Conservation (phyloP, 2,888 invertebrate species). For the Tanytarsus gracilentus region DNA sequence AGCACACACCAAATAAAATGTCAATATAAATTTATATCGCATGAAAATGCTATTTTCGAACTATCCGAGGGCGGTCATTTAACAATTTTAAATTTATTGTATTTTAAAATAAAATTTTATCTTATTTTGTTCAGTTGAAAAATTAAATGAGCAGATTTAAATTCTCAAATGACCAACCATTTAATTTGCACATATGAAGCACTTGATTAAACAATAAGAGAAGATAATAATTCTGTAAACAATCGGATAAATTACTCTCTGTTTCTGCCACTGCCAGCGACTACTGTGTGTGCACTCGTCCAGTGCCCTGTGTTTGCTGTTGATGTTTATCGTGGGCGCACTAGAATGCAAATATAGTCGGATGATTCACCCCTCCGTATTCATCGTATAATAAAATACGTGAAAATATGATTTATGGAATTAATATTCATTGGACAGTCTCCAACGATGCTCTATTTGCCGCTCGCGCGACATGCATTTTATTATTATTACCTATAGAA, state of each 20-base stretch:
- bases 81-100: too few relatives aligned
- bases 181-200: neutral
- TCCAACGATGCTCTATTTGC: slow-evolving; percentile 10
- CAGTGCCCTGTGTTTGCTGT: neutral
- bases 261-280: neutral
- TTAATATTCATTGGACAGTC: slow-evolving; percentile 27
- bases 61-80: too few relatives aligned
- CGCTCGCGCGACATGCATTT: slow-evolving; percentile 5
- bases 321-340: neutral
- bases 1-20: slow-evolving; percentile 9
- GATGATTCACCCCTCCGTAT: slow-evolving; percentile 15
- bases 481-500: too few relatives aligned
- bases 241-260: slow-evolving; percentile 26
- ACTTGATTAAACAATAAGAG: slow-evolving; percentile 27
- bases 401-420: slow-evolving; percentile 26
- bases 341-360: too few relatives aligned
- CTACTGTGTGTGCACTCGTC: neutral
- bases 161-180: too few relatives aligned
- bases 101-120: too few relatives aligned
- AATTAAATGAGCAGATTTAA: too few relatives aligned
- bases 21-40: slow-evolving; percentile 17
- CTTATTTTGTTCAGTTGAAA: too few relatives aligned
- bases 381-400: neutral
- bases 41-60: neutral
- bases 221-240: slow-evolving; percentile 29